These are phyloP conservation scores for Lampris megalopsis DNA, from an alignment of 2,113 vertebrate genomes.

Conservation along the genomic window DNA sequence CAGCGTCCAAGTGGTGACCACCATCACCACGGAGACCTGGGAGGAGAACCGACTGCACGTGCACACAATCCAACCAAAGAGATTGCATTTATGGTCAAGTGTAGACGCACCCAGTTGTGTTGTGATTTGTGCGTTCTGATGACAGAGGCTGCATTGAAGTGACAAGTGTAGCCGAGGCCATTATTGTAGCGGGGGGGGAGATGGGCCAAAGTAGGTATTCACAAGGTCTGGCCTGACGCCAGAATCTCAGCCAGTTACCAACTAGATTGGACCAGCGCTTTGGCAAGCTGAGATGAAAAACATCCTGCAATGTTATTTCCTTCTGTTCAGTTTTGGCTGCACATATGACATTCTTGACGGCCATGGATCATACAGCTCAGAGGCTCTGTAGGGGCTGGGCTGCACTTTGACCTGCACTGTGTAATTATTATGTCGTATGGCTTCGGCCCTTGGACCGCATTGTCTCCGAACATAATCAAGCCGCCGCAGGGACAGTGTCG, in stretches of 20 bases:
- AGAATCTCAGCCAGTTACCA: slow-evolving; percentile 34
- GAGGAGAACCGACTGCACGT: too few relatives aligned
- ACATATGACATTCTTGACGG: slow-evolving; percentile 9
- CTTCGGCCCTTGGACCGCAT: slow-evolving; percentile 2
- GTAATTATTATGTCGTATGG: slow-evolving; percentile 38
- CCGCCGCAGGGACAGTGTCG: background rate
- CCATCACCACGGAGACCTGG: too few relatives aligned
- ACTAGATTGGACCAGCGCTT: slow-evolving; percentile 12
- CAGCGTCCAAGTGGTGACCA: too few relatives aligned
- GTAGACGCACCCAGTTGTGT: too few relatives aligned
- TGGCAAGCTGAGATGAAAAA: slow-evolving; percentile 31
- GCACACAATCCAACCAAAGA: too few relatives aligned
- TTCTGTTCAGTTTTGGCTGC: slow-evolving; percentile 39
- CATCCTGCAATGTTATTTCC: slow-evolving; percentile 1
- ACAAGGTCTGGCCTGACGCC: slow-evolving; percentile 38
- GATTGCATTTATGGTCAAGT: too few relatives aligned
- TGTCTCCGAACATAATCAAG: slow-evolving; percentile 30
- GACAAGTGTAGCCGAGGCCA: too few relatives aligned
- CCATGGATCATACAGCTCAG: slow-evolving; percentile 12
- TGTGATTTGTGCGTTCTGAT: too few relatives aligned
- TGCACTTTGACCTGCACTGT: slow-evolving; percentile 36
- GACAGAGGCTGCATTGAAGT: background rate
- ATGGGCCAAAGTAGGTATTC: slow-evolving; percentile 23
- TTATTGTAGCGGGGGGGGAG: background rate
- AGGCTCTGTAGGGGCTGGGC: slow-evolving; percentile 7